phyloP scores from a whole-genome alignment of 2,888 invertebrate species.

The Carterocephalus palaemon region DNA sequence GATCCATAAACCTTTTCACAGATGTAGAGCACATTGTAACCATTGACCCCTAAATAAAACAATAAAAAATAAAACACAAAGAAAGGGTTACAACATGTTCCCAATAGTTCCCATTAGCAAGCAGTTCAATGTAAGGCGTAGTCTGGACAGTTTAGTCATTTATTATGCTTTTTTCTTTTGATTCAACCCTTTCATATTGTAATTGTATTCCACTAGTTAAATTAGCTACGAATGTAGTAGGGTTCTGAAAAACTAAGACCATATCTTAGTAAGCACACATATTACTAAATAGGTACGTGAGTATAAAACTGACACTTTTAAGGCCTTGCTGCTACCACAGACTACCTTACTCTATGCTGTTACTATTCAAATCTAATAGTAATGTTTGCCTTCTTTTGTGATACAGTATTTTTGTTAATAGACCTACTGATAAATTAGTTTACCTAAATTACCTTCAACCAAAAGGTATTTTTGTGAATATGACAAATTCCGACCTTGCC shows the following conservation, averaged over 20 bases:
- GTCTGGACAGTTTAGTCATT: conserved; percentile 66
- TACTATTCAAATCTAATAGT: no score
- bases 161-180: conserved; percentile 62
- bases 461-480: not conserved
- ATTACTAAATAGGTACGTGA: no score
- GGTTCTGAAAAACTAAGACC: conserved; percentile 10
- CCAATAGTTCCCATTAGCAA: conserved; percentile 68
- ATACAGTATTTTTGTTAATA: no score
- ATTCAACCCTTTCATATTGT: conserved; percentile 40
- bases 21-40: conserved; percentile 61
- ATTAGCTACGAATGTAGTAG: no score
- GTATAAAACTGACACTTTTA: no score
- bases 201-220: conserved; percentile 33
- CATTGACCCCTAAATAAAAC: conserved; percentile 75
- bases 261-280: not conserved
- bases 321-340: no score
- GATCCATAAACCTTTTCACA: conserved; percentile 75
- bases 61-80: conserved; percentile 63
- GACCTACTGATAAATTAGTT: not conserved
- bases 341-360: no score
- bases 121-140: conserved; percentile 63
- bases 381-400: no score
- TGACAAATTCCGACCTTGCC: not conserved
- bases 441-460: not conserved
- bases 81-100: conserved; percentile 74